A percentile compares a stretch with the other conserved stretches of the same genome.
phyloP scores from a whole-genome alignment of 2,888 invertebrate genomes.

The Acronicta psi region DNA sequence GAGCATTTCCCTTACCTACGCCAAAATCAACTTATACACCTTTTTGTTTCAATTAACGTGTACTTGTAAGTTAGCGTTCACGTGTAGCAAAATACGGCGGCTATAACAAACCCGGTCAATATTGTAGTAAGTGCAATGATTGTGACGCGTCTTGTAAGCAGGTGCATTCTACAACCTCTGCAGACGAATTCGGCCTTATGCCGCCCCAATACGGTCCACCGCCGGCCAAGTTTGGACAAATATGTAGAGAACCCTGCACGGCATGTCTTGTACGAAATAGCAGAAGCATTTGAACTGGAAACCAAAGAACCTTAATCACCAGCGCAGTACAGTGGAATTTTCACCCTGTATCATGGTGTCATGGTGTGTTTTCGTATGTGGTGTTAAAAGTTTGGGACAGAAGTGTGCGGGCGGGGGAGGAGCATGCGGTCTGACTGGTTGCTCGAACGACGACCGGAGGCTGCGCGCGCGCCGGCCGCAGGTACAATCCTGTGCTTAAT shows the following conservation, averaged over 20 bases:
- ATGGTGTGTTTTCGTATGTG: conserved; percentile 63
- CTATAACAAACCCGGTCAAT: conserved; percentile 63
- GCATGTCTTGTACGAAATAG: conserved; percentile 83
- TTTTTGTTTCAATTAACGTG: neutral
- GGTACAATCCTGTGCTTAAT: conserved; percentile 75
- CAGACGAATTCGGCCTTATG: conserved; percentile 66
- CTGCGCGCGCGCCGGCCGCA: conserved; percentile 80
- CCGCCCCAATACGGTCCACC: conserved; percentile 70
- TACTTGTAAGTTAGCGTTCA: conserved; percentile 36
- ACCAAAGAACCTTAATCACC: conserved; percentile 60
- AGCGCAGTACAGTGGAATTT: conserved; percentile 36
- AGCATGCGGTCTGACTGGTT: conserved; percentile 86
- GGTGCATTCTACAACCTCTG: conserved; percentile 73
- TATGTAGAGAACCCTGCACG: conserved; percentile 83
- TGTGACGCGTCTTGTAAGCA: conserved; percentile 71
- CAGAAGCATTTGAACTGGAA: conserved; percentile 62
- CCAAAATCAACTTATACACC: neutral
- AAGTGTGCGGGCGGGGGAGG: conserved; percentile 70
- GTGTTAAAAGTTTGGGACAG: conserved; percentile 73
- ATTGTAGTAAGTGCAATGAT: conserved; percentile 69
- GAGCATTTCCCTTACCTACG: neutral
- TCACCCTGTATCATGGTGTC: conserved; percentile 46
- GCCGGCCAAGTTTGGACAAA: conserved; percentile 71
- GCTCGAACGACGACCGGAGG: conserved; percentile 87
- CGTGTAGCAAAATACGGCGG: conserved; percentile 66